A percentile compares a stretch with the other conserved stretches of the same genome.
phyloP scores from a whole-genome alignment of 2,113 vertebrate genomes.

The Dicrurus megarhynchus region DNA sequence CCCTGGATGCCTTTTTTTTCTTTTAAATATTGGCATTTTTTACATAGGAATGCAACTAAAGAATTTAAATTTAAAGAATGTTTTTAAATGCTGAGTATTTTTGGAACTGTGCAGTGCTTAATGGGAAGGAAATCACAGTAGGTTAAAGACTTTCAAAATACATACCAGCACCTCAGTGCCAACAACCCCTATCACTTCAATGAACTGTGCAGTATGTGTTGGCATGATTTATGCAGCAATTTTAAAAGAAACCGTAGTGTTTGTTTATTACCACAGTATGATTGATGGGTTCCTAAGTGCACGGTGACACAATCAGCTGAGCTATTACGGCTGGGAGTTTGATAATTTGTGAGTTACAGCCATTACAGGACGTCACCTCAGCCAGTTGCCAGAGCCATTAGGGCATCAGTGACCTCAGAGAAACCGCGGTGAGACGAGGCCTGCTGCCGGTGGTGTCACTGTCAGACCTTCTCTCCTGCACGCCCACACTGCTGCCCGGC shows the following conservation, averaged over 20 bases:
- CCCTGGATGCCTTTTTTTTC: not conserved
- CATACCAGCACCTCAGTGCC: conserved; percentile 14
- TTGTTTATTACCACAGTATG: conserved; percentile 50
- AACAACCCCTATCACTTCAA: conserved; percentile 24
- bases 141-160: conserved; percentile 28
- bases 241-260: conserved; percentile 32
- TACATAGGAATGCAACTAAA: not conserved
- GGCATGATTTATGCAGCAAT: conserved; percentile 40
- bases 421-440: accelerated
- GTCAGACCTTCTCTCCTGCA: not conserved
- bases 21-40: not conserved
- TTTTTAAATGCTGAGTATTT: not conserved
- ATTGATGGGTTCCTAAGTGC: conserved; percentile 51
- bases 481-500: accelerated
- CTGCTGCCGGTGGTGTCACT: accelerated
- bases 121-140: conserved; percentile 22
- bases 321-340: not conserved
- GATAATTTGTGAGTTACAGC: conserved; percentile 22
- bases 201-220: conserved; percentile 1
- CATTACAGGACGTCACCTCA: not conserved
- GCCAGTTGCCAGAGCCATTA: not conserved
- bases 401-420: not conserved
- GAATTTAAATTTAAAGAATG: not conserved
- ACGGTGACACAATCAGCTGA: not conserved
- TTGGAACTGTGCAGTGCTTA: not conserved